Conservation (phyloP, 2,797 vertebrate species). For the Cephalopachus bancanus region DNA sequence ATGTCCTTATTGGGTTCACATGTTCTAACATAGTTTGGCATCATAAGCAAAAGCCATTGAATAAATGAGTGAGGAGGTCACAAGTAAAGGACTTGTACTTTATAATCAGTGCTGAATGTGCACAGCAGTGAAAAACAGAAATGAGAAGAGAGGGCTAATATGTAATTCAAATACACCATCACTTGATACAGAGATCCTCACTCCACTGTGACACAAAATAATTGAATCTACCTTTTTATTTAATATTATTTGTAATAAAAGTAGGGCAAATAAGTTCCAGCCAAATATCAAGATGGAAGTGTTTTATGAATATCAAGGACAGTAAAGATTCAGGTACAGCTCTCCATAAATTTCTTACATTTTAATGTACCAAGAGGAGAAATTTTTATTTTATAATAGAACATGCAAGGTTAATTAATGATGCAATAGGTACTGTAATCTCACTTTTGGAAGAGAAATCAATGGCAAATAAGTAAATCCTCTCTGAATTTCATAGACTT, state of each 20-base stretch:
- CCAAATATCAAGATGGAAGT: neutral
- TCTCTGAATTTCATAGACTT: neutral
- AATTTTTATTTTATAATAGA: neutral
- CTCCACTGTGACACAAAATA: neutral
- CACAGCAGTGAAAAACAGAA: neutral
- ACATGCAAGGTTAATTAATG: neutral
- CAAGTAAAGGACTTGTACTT: conserved; percentile 12
- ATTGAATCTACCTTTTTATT: neutral
- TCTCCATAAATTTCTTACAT: neutral
- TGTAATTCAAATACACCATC: neutral
- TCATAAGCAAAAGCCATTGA: conserved; percentile 38
- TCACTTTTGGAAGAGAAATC: neutral
- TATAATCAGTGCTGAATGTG: neutral
- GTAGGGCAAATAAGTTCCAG: neutral
- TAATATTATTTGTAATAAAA: conserved; percentile 40
- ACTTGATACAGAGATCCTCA: neutral
- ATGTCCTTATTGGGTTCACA: conserved; percentile 47
- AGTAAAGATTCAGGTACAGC: neutral
- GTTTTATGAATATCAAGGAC: neutral
- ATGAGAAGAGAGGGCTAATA: neutral
- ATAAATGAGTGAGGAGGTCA: conserved; percentile 42
- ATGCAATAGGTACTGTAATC: neutral
- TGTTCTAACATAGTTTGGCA: conserved; percentile 53
- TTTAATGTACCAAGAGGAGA: neutral
- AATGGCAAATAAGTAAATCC: neutral